phyloP scores from a whole-genome alignment of 1,140 invertebrate species.

The Rhagoletis pomonella region DNA sequence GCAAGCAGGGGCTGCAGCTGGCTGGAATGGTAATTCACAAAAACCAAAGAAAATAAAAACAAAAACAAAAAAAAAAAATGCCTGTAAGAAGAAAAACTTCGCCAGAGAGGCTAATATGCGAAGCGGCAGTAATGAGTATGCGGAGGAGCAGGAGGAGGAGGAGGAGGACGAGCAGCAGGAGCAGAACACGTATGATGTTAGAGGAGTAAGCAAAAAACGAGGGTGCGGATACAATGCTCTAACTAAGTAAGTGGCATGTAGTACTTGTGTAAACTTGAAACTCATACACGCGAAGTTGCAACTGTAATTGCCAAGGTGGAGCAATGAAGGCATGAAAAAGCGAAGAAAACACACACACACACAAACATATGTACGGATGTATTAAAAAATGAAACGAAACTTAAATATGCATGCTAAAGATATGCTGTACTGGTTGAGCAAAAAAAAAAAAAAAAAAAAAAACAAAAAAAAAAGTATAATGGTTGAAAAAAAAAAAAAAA shows the following conservation, averaged over 20 bases:
- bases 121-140: background rate
- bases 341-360: no score
- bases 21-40: no score
- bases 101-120: background rate
- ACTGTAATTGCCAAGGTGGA: conserved; percentile 10
- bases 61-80: background rate
- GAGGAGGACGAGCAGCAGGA: no score
- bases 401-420: background rate
- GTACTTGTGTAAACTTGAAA: conserved; percentile 1
- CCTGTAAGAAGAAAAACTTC: background rate
- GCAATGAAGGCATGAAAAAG: background rate
- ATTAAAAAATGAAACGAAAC: background rate
- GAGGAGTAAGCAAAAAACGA: no score
- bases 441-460: no score
- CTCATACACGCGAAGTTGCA: background rate
- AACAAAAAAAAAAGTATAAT: no score
- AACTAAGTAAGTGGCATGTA: background rate
- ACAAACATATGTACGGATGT: no score
- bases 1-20: no score
- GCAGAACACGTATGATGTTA: background rate
- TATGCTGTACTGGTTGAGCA: background rate
- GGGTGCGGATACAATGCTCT: no score
- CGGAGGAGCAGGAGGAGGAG: background rate
- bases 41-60: background rate
- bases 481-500: no score